A percentile compares a stretch with the other conserved stretches of the same genome.
Evolutionary conservation across 2,113 vertebrate species (phyloP).

Genomic region (Embiotoca jacksoni): DNA sequence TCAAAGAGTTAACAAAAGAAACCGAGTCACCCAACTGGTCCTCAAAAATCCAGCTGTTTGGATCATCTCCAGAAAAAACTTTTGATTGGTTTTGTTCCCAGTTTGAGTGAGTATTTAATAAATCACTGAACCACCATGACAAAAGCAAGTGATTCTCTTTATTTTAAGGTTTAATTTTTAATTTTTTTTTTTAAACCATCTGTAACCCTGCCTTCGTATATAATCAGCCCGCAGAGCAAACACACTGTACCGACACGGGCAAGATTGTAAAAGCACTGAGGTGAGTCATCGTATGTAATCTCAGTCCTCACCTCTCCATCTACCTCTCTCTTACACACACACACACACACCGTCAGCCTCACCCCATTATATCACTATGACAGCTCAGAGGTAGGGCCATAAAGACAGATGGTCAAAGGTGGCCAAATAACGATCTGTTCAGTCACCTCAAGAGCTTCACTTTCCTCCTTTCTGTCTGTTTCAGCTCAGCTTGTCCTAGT

Average conservation of each 20-base stretch:
- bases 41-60: constrained; percentile 33
- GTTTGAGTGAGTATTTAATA: constrained; percentile 33
- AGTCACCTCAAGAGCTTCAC: constrained; percentile 35
- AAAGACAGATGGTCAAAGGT: constrained; percentile 70
- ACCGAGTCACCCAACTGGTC: constrained; percentile 33
- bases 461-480: constrained; percentile 16
- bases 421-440: constrained; percentile 48
- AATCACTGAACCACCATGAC: constrained; percentile 27
- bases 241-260: constrained; percentile 41
- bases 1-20: constrained; percentile 18
- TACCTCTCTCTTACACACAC: constrained; percentile 11
- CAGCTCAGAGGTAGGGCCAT: constrained; percentile 48
- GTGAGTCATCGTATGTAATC: constrained; percentile 63
- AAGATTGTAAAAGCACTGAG: constrained; percentile 43
- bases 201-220: constrained; percentile 42
- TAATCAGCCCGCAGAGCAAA: constrained; percentile 61
- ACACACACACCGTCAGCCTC: constrained; percentile 47
- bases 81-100: constrained; percentile 31
- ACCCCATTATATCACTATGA: constrained; percentile 62
- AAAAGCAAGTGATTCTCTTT: constrained; percentile 26
- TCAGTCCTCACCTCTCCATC: constrained; percentile 39
- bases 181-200: constrained; percentile 21
- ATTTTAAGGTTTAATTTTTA: constrained; percentile 41
- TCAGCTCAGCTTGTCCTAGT: constrained; percentile 13
- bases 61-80: constrained; percentile 32